Percentiles rank a stretch among this genome's conserved stretches.
Conservation (phyloP, 2,113 vertebrate species). For the Planiliza haematocheilus region DNA sequence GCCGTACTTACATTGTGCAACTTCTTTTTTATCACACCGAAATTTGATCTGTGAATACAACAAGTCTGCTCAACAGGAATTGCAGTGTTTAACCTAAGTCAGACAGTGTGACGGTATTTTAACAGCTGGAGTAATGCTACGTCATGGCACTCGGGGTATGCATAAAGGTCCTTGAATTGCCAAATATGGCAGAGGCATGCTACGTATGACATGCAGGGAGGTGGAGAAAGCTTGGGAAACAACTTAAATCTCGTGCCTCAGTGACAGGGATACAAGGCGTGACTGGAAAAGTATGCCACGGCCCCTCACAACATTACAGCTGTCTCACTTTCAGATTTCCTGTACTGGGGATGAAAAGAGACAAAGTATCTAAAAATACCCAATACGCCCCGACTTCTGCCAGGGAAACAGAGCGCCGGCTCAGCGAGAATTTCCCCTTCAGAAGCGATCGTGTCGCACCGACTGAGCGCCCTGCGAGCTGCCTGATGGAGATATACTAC, state of each 20-base stretch:
- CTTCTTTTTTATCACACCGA: conserved; percentile 4
- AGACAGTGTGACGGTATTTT: neutral
- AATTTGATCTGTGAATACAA: conserved; percentile 11
- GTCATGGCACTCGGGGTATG: neutral
- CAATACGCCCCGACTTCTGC: conserved; percentile 56
- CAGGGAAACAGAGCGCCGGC: conserved; percentile 56
- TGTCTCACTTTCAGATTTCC: conserved; percentile 55
- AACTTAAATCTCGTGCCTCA: conserved; percentile 10
- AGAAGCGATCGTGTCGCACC: conserved; percentile 46
- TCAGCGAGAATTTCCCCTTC: conserved; percentile 75
- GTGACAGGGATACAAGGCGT: conserved; percentile 16
- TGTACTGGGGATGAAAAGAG: conserved; percentile 41
- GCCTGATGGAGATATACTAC: conserved; percentile 58
- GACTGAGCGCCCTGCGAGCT: conserved; percentile 26
- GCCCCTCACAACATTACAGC: conserved; percentile 34
- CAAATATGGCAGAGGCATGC: conserved; percentile 50
- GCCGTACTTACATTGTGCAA: conserved; percentile 29
- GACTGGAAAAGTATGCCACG: conserved; percentile 46
- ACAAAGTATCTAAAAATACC: conserved; percentile 62
- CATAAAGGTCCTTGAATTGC: conserved; percentile 3
- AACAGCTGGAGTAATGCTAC: neutral
- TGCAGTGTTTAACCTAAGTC: neutral
- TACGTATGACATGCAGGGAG: conserved; percentile 7
- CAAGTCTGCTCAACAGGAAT: too few species aligned
- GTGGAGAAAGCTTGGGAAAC: conserved; percentile 45